These are phyloP conservation scores for Etheostoma cragini DNA, from an alignment of 2,113 vertebrate species.

Conservation along the genomic window DNA sequence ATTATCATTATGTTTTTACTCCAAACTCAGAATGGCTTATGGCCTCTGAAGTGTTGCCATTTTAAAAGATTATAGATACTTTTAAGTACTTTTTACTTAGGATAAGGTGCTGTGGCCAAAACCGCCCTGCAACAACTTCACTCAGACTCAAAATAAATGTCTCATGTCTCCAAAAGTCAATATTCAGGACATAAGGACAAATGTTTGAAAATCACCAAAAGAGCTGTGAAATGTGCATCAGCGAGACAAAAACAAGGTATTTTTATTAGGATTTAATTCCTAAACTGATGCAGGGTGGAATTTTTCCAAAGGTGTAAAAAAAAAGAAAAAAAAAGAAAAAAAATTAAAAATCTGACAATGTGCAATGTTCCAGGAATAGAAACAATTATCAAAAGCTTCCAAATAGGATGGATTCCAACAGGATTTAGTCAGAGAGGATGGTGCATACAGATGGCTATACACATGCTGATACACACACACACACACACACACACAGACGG, in stretches of 20 bases:
- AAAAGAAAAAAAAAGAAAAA: slow-evolving; percentile 30
- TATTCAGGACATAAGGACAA: slow-evolving; percentile 11
- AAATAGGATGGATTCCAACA: slow-evolving; percentile 63
- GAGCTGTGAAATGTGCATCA: slow-evolving; percentile 33
- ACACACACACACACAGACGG: not conserved
- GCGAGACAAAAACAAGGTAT: slow-evolving; percentile 30
- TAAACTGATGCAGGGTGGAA: slow-evolving; percentile 40
- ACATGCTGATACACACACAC: slow-evolving; percentile 18
- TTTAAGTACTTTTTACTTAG: slow-evolving; percentile 47
- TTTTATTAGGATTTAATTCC: slow-evolving; percentile 24
- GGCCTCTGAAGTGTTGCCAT: slow-evolving; percentile 50
- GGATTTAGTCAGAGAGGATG: slow-evolving; percentile 48
- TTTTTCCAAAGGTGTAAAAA: slow-evolving; percentile 29
- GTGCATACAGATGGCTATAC: slow-evolving; percentile 44
- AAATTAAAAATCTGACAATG: slow-evolving; percentile 40
- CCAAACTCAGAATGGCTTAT: slow-evolving; percentile 31
- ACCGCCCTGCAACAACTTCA: slow-evolving; percentile 28
- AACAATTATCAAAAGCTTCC: slow-evolving; percentile 66
- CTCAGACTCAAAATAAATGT: slow-evolving; percentile 7
- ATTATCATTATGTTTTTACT: slow-evolving; percentile 24
- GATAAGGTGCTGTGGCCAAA: slow-evolving; percentile 56
- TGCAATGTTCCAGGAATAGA: slow-evolving; percentile 49
- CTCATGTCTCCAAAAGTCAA: not conserved
- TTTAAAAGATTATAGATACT: slow-evolving; percentile 58
- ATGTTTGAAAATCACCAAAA: slow-evolving; percentile 1